Evolutionary conservation across 2,113 vertebrate species (phyloP).

Genomic region (Loxodonta africana): DNA sequence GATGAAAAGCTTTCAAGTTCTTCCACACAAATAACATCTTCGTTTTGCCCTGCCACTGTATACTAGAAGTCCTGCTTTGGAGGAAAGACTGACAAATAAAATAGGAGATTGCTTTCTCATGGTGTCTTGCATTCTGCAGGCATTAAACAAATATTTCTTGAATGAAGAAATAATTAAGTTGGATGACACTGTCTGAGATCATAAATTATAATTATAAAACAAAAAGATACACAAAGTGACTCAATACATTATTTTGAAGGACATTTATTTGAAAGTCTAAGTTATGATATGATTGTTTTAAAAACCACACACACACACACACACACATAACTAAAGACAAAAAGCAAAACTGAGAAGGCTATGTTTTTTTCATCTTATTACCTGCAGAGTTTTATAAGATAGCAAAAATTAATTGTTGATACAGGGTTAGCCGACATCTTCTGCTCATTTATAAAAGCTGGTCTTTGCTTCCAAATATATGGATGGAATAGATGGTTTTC

Average conservation of each 20-base stretch:
- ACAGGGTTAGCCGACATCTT: background rate
- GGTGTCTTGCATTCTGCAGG: background rate
- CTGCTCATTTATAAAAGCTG: background rate
- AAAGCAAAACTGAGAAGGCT: background rate
- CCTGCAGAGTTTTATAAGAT: background rate
- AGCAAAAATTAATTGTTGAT: background rate
- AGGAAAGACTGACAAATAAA: background rate
- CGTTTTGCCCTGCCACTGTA: background rate
- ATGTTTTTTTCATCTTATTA: background rate
- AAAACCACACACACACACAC: conserved; percentile 3
- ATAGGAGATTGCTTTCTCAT: background rate
- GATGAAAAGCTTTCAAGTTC: background rate
- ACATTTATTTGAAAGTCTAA: conserved; percentile 22
- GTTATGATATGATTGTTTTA: background rate
- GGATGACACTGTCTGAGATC: background rate
- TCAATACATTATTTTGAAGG: background rate
- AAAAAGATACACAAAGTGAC: background rate
- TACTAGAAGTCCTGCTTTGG: background rate
- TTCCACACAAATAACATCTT: background rate
- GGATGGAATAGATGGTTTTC: background rate
- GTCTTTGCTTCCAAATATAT: conserved; percentile 7
- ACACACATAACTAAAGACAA: background rate
- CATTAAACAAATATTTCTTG: background rate
- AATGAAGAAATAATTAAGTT: conserved; percentile 29
- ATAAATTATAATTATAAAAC: background rate